Percentiles rank a stretch among this genome's conserved stretches.
Conservation (phyloP, 2,888 invertebrate species). For the Dorcus parallelipipedus region DNA sequence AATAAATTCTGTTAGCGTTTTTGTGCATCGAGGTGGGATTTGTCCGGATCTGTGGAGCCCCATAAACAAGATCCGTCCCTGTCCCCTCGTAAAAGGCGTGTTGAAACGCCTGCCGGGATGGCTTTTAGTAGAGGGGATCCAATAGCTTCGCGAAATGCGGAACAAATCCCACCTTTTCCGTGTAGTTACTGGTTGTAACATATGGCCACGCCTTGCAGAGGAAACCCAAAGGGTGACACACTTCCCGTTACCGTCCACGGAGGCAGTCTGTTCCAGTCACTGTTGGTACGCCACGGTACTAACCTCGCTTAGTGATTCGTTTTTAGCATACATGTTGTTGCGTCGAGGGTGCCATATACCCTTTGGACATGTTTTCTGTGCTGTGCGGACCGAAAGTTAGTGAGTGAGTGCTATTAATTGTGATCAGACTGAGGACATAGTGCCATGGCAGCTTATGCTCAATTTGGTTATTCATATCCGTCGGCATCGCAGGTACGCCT, state of each 20-base stretch:
- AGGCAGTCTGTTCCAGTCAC: slow-evolving; percentile 44
- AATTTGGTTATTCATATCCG: slow-evolving; percentile 91
- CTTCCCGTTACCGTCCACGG: slow-evolving; percentile 41
- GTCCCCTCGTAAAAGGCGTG: slow-evolving; percentile 29
- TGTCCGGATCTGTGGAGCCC: slow-evolving; percentile 50
- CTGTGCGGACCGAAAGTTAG: slow-evolving; percentile 32
- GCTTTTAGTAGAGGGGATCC: slow-evolving; percentile 36
- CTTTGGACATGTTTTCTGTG: slow-evolving; percentile 34
- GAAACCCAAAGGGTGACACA: slow-evolving; percentile 32
- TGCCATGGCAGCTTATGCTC: slow-evolving; percentile 78
- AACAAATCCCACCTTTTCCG: slow-evolving; percentile 38
- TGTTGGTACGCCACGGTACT: slow-evolving; percentile 44
- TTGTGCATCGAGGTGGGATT: slow-evolving; percentile 50
- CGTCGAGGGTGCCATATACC: slow-evolving; percentile 30
- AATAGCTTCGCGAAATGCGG: slow-evolving; percentile 28
- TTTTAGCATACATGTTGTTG: slow-evolving; percentile 34
- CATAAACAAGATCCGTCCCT: slow-evolving; percentile 49
- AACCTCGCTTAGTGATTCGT: slow-evolving; percentile 34
- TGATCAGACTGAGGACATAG: slow-evolving; percentile 14
- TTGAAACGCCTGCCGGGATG: slow-evolving; percentile 22
- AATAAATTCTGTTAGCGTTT: slow-evolving; percentile 53
- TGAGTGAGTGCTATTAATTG: slow-evolving; percentile 29
- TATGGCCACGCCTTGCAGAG: slow-evolving; percentile 28
- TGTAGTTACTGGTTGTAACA: slow-evolving; percentile 41
- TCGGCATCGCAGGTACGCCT: slow-evolving; percentile 81